Evolutionary conservation across 2,888 invertebrate genomes (phyloP), one percentile per base, ranked within the genome.

Genomic region (Caenorhabditis drosophilae): DNA sequence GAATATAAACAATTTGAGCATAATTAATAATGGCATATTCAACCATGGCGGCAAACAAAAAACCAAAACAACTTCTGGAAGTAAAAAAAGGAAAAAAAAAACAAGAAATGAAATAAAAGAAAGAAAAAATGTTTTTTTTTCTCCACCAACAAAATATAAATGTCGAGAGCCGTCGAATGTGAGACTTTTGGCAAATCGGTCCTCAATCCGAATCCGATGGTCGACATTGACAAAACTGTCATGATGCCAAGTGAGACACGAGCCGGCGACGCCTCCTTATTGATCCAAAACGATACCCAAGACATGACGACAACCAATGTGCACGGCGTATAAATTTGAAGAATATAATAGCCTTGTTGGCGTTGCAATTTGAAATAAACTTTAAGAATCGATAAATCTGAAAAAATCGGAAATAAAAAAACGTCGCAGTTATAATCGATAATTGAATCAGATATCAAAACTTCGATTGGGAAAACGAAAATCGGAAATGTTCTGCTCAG

Each of bases 161-260:
- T 90, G 83, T 92, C 92, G 69, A 92, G 85, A 1, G 91, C 91
- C n/a, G 92, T 92, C 3, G 90, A 90, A 84, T 92, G 92, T 46
- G 91, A 89, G 52, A 92, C 91, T 86, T 91, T 91, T 4, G 91
- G 91, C 57, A 92, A 85, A 85, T 91, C 91, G 4, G 90, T 90
- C 61, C 91, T 87, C 83, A 91, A 90, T 7, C 81, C 81, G 31
- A 84, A 85, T 6, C 91, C 91, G 60, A 91, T 85, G 80, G 91
- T 91, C 0, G 91, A 90, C 91, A 92, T 91, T 11, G 91, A 91
- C 54, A 92, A 86, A 7, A 92, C 91, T 0, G 91, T 91, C 42
- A 90, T 92, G 53, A 91, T 90, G 48, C 91, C 91, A 41, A 92
- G 84, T 0, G 91, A 90, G 0, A 92, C 90, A 54, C 92, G 86